phyloP scores from a whole-genome alignment of 2,113 vertebrate species.

The Scortum barcoo region DNA sequence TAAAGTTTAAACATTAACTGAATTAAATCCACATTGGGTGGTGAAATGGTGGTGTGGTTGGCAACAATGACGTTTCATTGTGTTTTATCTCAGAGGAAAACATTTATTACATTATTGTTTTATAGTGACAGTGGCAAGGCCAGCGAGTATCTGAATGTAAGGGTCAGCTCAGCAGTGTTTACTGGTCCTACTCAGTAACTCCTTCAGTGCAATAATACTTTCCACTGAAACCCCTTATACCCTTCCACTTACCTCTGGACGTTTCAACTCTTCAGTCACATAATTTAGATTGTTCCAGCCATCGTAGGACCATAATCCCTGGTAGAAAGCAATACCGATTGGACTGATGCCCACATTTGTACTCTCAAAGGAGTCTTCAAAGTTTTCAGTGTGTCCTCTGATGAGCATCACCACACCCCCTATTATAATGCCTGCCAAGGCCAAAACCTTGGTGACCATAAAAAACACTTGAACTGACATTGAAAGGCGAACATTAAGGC shows the following conservation, averaged over 20 bases:
- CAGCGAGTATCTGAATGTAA: neutral
- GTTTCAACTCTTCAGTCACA: constrained; percentile 89
- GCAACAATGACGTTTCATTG: neutral
- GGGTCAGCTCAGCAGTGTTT: neutral
- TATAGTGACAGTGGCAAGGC: neutral
- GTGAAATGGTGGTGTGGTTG: neutral
- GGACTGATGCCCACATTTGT: constrained; percentile 77
- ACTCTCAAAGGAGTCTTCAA: constrained; percentile 86
- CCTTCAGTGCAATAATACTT: neutral
- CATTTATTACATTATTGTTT: neutral
- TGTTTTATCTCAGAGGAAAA: neutral
- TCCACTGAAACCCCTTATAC: neutral
- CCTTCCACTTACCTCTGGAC: constrained; percentile 83
- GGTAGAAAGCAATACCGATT: constrained; percentile 89
- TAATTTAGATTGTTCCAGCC: constrained; percentile 92
- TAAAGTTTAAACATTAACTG: neutral
- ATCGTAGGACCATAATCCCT: constrained; percentile 91
- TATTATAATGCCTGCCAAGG: constrained; percentile 80
- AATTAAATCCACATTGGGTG: neutral
- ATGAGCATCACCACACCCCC: constrained; percentile 83
- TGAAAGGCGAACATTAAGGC: constrained; percentile 85
- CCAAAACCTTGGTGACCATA: constrained; percentile 85
- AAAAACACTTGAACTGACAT: constrained; percentile 86
- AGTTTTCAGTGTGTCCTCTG: constrained; percentile 80
- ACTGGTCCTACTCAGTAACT: neutral